Base-by-base conservation (phyloP, 1,140 invertebrate species). In the Drosophila insularis region DNA sequence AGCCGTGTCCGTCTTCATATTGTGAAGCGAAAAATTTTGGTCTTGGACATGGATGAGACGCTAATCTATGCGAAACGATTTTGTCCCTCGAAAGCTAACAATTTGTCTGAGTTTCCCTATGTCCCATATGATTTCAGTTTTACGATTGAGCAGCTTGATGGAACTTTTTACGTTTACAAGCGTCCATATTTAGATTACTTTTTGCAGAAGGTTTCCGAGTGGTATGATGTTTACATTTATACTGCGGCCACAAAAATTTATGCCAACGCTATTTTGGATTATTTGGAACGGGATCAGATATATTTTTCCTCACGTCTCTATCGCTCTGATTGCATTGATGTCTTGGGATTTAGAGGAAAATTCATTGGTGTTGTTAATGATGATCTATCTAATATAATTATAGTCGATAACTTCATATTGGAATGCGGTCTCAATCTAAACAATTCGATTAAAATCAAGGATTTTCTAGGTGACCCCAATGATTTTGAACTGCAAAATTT, bases 401-500 rank as follows among this genome's bases (percentile, higher is more conserved):
- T 35, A 3, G 14, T 58, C 3, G 55, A 58, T 32, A 19, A 58
- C 13, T 35, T 31, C 1, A 1, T 8, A 19, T 0, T 58, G 14
- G 55, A 35, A 19, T 58, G 55, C 7, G 55, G 27, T 5, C 10
- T 58, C 2, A 58, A 58, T 58, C 10, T 14, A 19, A 4, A 0
- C 0, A 58, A 58, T 2, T 58, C 55, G 14, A 58, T 58, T 8
- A 14, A n/a, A 8, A 31, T 58, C 17, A 10, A 35, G 19, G 31
- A 58, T 58, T 58, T 35, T 58, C 7, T 14, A 1, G 55, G 55
- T 58, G 55, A 58, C 35, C 55, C 55, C 1, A 19, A 31, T 17
- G 55, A 58, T 35, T 17, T 3, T 10, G 55, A 58, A 35, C 19
- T 58, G 55, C 31, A 58, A 31, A 58, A 58, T 11, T 58, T 58